phyloP scores from a whole-genome alignment of 2,888 invertebrate genomes.

The Agrochola macilenta region DNA sequence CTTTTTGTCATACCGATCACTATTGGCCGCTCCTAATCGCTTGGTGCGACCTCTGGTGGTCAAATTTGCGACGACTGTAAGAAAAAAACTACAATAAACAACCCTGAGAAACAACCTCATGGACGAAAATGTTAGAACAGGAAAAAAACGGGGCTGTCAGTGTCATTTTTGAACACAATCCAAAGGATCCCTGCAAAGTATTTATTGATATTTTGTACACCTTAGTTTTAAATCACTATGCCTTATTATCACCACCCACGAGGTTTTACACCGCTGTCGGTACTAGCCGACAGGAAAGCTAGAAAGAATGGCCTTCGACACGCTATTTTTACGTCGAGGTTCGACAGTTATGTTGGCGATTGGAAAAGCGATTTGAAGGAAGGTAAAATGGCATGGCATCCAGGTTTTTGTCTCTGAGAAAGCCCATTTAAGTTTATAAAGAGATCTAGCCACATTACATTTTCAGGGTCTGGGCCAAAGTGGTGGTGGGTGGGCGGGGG shows the following conservation, averaged over 20 bases:
- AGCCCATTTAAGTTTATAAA: neutral
- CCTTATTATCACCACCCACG: constrained; percentile 85
- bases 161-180: constrained; percentile 20
- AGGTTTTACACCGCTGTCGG: constrained; percentile 79
- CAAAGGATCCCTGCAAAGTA: neutral
- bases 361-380: constrained; percentile 90
- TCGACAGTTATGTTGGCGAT: constrained; percentile 91
- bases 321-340: constrained; percentile 88
- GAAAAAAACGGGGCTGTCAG: constrained; percentile 2
- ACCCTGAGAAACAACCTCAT: constrained; percentile 32
- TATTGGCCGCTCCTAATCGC: neutral
- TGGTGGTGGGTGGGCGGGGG: too few relatives aligned
- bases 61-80: neutral
- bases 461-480: too few relatives aligned
- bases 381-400: constrained; percentile 70
- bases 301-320: constrained; percentile 90
- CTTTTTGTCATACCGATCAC: neutral
- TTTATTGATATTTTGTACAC: constrained; percentile 13
- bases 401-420: neutral
- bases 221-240: constrained; percentile 69
- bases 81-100: neutral
- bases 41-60: neutral
- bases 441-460: too few relatives aligned
- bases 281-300: constrained; percentile 83
- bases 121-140: neutral